Percentiles rank a stretch among this genome's conserved stretches.
These are phyloP conservation scores for Euleptes europaea DNA, from an alignment of 2,113 vertebrate genomes.

Conservation along the genomic window DNA sequence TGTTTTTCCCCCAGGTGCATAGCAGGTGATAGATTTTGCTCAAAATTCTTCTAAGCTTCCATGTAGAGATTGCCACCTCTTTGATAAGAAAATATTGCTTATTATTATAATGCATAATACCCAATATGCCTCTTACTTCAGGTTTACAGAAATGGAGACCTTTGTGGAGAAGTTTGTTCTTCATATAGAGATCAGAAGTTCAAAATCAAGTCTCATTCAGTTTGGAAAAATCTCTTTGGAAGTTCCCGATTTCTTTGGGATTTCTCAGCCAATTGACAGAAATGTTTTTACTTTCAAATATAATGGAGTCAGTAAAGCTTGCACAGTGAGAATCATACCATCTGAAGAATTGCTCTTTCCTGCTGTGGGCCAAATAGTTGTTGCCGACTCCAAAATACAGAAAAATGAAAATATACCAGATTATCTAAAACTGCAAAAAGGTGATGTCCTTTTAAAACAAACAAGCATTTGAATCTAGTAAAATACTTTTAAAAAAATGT, in stretches of 20 bases:
- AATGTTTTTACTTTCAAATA: constrained; percentile 64
- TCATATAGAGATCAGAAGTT: constrained; percentile 63
- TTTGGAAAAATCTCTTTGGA: constrained; percentile 70
- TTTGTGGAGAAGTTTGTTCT: constrained; percentile 70
- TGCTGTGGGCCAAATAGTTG: constrained; percentile 66
- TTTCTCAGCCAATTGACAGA: constrained; percentile 72
- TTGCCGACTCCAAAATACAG: constrained; percentile 47
- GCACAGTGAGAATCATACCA: constrained; percentile 61
- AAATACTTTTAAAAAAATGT: too few relatives aligned
- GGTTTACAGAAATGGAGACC: constrained; percentile 79
- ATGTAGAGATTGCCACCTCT: background rate
- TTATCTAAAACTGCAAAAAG: constrained; percentile 56
- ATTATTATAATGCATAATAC: constrained; percentile 21
- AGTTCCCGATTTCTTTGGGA: constrained; percentile 73
- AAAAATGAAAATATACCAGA: background rate
- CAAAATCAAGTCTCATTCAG: constrained; percentile 50
- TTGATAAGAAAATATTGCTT: constrained; percentile 23
- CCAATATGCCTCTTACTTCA: constrained; percentile 53
- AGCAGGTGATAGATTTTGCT: too few relatives aligned
- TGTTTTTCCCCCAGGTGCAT: background rate
- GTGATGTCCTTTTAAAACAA: constrained; percentile 37
- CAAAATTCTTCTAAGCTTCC: background rate
- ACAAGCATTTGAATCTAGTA: too few relatives aligned
- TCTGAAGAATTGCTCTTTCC: constrained; percentile 59
- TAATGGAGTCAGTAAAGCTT: constrained; percentile 35